Conservation (phyloP, 2,888 invertebrate genomes). For the Philonicus albiceps region DNA sequence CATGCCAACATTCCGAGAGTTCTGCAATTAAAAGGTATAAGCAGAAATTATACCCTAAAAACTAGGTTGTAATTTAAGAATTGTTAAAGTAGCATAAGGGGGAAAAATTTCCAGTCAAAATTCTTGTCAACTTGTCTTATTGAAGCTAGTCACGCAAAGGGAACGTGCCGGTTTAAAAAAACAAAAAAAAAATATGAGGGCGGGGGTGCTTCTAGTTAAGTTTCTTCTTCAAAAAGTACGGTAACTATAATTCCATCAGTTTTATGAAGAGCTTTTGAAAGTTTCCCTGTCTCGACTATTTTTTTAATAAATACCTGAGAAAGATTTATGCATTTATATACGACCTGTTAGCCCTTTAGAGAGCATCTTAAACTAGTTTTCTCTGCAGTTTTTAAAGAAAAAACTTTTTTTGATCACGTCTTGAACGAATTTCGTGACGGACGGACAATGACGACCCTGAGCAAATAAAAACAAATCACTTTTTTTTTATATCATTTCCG, state of each 20-base stretch:
- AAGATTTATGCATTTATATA: neutral
- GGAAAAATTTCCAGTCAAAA: conserved; percentile 1
- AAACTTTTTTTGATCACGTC: neutral
- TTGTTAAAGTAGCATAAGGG: conserved; percentile 7
- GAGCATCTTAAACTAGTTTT: neutral
- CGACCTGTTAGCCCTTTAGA: neutral
- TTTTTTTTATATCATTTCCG: neutral
- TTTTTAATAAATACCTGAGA: neutral
- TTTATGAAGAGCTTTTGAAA: neutral
- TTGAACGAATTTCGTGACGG: neutral
- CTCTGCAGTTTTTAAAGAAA: neutral
- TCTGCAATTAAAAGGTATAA: neutral
- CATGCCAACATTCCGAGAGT: neutral
- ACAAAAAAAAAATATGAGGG: neutral
- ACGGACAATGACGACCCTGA: neutral
- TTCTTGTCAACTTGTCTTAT: conserved; percentile 1
- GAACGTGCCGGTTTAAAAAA: neutral
- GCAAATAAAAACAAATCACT: neutral
- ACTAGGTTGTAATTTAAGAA: conserved; percentile 15
- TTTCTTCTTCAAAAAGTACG: neutral
- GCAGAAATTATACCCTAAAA: neutral
- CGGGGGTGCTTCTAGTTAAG: neutral
- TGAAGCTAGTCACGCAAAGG: conserved; percentile 5
- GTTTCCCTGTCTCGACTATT: neutral
- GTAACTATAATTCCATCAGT: neutral